Evolutionary conservation across 2,113 vertebrate genomes (phyloP), one percentile per base, ranked within the genome.

Genomic region (Brachyhypopomus gauderio): DNA sequence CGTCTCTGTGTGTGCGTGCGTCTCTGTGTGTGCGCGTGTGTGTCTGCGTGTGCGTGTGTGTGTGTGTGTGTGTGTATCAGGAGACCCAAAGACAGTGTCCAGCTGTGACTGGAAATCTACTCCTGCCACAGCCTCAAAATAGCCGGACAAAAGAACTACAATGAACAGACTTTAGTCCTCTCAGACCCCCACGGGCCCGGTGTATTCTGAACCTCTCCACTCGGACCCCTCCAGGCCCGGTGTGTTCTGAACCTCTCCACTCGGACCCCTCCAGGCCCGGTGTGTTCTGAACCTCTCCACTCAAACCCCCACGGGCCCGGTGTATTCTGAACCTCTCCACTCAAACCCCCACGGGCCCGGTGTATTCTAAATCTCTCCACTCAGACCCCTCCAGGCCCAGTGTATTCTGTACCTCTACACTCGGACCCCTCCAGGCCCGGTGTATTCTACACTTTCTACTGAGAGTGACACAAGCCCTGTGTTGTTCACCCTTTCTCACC

Each of bases 61-160:
- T 41, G 41, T 9, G 5, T 77, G 52, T 70, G 25, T 72, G 63
- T 72, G 69, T 34, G 52, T 52, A 79, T 23, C 60, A 27, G 56
- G 41, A 63, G 34, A 5, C 58, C 64, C 5, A 5, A 30, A 48
- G 75, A 62, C 58, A 41, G 59, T 67, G 36, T 45, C 79, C 85
- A 76, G 82, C 75, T 84, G 82, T 84, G 64, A 71, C 66, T 52
- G 55, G 66, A 84, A 27, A 78, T 83, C 81, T 74, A 52, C n/a
- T 55, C 4, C 74, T 30, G 5, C 41, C 41, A 45, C 41, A 81
- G 79, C 22, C 27, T 36, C 75, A 78, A 55, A 74, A 62, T 79
- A 85, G 79, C 83, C 81, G 79, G 41, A 81, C 17, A 48, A 74
- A 77, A 70, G 30, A 60, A 74, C 41, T 45, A 45, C 5, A 2